These are phyloP conservation scores for Eulemur albifrons DNA, from an alignment of 2,797 vertebrate genomes.

Conservation along the genomic window DNA sequence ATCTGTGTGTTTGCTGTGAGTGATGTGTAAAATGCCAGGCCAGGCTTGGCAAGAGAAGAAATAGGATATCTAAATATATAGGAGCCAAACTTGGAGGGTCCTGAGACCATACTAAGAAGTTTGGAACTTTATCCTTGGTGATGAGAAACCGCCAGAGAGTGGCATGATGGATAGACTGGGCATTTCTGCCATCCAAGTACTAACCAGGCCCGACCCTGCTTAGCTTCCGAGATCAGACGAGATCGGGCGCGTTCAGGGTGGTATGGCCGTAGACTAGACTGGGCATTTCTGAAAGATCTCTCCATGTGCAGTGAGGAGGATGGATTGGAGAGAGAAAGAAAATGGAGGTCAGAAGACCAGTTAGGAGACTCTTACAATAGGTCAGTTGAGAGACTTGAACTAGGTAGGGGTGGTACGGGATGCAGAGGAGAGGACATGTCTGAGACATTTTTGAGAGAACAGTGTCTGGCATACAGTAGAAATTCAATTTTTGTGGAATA, in stretches of 20 bases:
- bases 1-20: not conserved
- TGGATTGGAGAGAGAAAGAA: not conserved
- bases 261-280: not conserved
- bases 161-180: not conserved
- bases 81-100: not conserved
- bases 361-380: not conserved
- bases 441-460: slow-evolving; percentile 30
- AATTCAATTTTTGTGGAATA: slow-evolving; percentile 18
- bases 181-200: not conserved
- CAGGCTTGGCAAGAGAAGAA: not conserved
- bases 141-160: not conserved
- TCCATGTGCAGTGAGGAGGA: not conserved
- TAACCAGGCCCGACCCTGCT: no score
- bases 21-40: not conserved
- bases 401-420: not conserved
- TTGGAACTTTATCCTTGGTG: slow-evolving; percentile 16
- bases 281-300: slow-evolving; percentile 19
- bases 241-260: no score
- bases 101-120: not conserved
- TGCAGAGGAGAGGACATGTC: not conserved
- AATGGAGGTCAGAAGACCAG: not conserved
- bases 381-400: not conserved
- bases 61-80: not conserved
- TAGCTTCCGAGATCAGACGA: no score
- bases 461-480: not conserved